These are phyloP conservation scores for Clostera curtula DNA, from an alignment of 2,888 invertebrate genomes.

Conservation along the genomic window DNA sequence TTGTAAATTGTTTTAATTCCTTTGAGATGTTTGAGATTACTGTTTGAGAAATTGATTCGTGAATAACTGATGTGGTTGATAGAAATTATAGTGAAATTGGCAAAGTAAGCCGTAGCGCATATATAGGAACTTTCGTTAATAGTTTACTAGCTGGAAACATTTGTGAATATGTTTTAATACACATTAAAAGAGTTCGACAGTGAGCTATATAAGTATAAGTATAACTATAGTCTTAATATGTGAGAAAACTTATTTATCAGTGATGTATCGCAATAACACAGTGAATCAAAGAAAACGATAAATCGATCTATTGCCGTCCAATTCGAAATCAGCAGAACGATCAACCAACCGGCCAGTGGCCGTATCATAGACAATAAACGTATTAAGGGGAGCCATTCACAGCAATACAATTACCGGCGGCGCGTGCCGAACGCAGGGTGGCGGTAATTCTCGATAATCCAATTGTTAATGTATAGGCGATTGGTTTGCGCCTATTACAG, in stretches of 20 bases:
- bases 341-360: constrained; percentile 18
- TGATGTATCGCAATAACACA: no score
- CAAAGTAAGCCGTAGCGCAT: no score
- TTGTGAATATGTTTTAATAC: no score
- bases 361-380: constrained; percentile 53
- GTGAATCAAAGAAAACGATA: constrained; percentile 2
- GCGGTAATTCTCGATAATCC: constrained; percentile 57
- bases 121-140: no score
- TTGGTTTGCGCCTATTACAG: constrained; percentile 41
- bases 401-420: constrained; percentile 51
- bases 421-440: constrained; percentile 50
- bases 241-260: no score
- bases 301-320: constrained; percentile 23
- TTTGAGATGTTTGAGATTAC: constrained; percentile 29
- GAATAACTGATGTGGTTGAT: neutral
- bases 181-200: no score
- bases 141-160: no score
- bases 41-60: constrained; percentile 13
- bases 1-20: constrained; percentile 52
- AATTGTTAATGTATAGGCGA: constrained; percentile 53
- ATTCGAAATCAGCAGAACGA: constrained; percentile 34
- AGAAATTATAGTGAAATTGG: neutral
- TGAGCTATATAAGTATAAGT: no score
- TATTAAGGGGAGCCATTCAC: constrained; percentile 45
- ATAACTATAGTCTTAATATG: no score